Base-by-base conservation (phyloP, 2,888 invertebrate species). In the Diploptera punctata region DNA sequence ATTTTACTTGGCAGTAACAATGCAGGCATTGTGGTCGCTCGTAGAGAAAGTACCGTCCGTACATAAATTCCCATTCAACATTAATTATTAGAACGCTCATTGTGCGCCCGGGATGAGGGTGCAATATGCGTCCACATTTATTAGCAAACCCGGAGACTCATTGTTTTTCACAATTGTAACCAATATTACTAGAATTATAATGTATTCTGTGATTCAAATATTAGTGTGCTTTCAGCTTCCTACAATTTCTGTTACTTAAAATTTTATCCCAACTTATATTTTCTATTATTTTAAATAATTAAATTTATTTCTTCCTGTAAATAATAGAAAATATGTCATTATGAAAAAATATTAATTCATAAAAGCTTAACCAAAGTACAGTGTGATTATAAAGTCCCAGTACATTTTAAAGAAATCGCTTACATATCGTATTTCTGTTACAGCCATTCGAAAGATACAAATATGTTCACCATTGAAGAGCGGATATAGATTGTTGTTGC, bases 111-210 rank as follows among this genome's bases (percentile, higher is more conserved):
- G 24, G 16, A 10, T 44, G 65, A 47, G 65, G 26, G 18, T 24
- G 65, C 65, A 65, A 65, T 65, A 65, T 65, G 65, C 43, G 65
- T 47, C 44, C 47, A 47, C 47, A 65, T 65, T 65, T 65, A 65
- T 65, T 65, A 47, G 29, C 47, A 24, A 61, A 47, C 21, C 65
- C 26, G 65, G 19, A 65, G 47, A 33, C 3, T 24, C 65, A 47
- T 47, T 65, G 65, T 65, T 26, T 62, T 65, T 44, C n/a, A 47
- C n/a, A 57, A n/a, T n/a, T n/a, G n/a, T 24, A n/a, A 57, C 57
- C 57, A 57, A 31, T 57, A 29, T 31, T 24, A 24, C 52, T 29
- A 31, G n/a, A 29, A 29, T 57, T 29, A 57, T 57, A 57, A 57
- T 57, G n/a, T n/a, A 29, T 54, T 54, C 54, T 26, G 26, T 16